These are phyloP conservation scores for Acromyrmex heyeri DNA, from an alignment of 1,140 invertebrate species.

Conservation along the genomic window DNA sequence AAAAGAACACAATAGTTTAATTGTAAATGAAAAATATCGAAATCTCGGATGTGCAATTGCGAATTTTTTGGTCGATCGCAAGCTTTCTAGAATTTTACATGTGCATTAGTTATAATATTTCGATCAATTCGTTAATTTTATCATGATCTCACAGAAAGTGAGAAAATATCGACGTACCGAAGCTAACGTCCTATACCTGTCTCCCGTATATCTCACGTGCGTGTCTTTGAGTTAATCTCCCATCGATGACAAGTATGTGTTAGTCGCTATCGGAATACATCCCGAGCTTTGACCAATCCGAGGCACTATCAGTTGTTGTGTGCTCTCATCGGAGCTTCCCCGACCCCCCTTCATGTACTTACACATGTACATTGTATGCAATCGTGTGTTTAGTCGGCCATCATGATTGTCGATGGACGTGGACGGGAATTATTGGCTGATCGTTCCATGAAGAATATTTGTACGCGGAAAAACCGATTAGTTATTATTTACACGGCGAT, in stretches of 20 bases:
- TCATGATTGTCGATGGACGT: conserved; percentile 21
- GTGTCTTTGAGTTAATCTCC: conserved; percentile 29
- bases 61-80: background rate
- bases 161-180: background rate
- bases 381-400: conserved; percentile 57
- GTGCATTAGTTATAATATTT: no score
- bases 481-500: conserved; percentile 18
- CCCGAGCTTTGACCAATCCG: conserved; percentile 48
- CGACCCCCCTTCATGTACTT: conserved; percentile 3
- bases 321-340: conserved; percentile 40
- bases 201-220: background rate
- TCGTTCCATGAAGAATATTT: conserved; percentile 6
- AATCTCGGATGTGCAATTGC: background rate
- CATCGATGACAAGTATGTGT: conserved; percentile 3
- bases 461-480: background rate
- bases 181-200: background rate
- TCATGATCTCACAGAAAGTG: background rate
- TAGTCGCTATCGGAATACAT: conserved; percentile 33
- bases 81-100: background rate
- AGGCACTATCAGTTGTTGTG: conserved; percentile 27
- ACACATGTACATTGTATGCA: conserved; percentile 14
- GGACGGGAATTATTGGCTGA: conserved; percentile 26
- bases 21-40: background rate
- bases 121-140: background rate
- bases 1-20: background rate